A percentile compares a stretch with the other conserved stretches of the same genome.
Evolutionary conservation across 2,888 invertebrate genomes (phyloP).

Genomic region (Cryptocheilus praepositus): DNA sequence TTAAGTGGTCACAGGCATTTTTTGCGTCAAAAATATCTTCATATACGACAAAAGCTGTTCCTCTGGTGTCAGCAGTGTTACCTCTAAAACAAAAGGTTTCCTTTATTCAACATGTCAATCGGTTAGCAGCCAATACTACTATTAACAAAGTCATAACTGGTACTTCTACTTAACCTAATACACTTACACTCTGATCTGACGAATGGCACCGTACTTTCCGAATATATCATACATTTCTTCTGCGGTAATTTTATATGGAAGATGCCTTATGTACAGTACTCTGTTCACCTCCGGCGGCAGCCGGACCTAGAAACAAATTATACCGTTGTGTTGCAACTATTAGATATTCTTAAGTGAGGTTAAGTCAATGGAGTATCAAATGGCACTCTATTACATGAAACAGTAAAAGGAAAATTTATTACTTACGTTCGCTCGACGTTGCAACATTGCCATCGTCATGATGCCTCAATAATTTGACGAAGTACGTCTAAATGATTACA

Average conservation of each 20-base stretch:
- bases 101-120: constrained; percentile 4
- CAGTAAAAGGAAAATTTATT: not conserved
- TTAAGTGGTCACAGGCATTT: constrained; percentile 99
- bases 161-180: not conserved
- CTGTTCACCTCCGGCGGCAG: constrained; percentile 99
- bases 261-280: constrained; percentile 95
- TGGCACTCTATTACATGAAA: not conserved
- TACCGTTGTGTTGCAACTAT: too few species aligned
- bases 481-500: too few species aligned
- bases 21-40: constrained; percentile 99
- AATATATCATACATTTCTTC: constrained; percentile 99
- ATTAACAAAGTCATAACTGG: too few species aligned
- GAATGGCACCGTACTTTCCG: constrained; percentile 99
- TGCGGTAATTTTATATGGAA: constrained; percentile 99
- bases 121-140: too few species aligned
- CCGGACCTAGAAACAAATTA: constrained; percentile 84
- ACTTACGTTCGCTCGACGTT: constrained; percentile 86
- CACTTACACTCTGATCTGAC: constrained; percentile 97
- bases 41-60: constrained; percentile 99
- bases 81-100: constrained; percentile 80
- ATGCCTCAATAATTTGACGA: constrained; percentile 18
- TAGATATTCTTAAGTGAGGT: not conserved
- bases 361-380: not conserved
- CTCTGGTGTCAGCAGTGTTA: constrained; percentile 97
- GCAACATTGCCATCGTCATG: constrained; percentile 80